Base-by-base conservation (phyloP, 2,113 vertebrate species). In the Origma solitaria region DNA sequence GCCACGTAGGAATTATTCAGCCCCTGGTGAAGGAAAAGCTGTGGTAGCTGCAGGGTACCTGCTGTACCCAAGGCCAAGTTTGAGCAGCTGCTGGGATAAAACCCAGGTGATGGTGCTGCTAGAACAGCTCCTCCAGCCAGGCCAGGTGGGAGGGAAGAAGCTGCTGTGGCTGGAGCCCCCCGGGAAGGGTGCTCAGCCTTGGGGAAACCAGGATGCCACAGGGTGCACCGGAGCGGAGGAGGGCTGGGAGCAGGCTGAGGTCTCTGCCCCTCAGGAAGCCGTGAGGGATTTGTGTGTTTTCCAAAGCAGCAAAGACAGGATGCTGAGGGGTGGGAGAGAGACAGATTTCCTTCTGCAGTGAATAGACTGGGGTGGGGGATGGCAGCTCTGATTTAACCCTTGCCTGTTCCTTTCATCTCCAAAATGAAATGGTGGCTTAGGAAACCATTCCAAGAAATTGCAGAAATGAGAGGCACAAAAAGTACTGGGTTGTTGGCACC, bases 321-420 rank as follows among this genome's bases (percentile, higher is more conserved):
- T 96, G 95, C 91, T 96, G 86, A 94, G 95, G 92, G 94, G 90
- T 94, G 92, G 91, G 95, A 96, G 96, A 96, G 49, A 83, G 60
- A 90, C 85, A 92, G 93, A 94, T 96, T 96, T 95, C 95, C 95
- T 96, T 93, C 95, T 96, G 88, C 82, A 94, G 51, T 88, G 94
- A 95, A 90, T 86, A 90, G 96, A 30, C 71, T 54, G 68, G n/a
- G 82, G 73, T 79, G 94, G 94, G 82, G 90, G 88, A 72, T 70
- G 84, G 71, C 1, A 0, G 69, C 82, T 92, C 76, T 0, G 7
- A 10, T 81, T 96, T 96, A 97, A 96, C 94, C 76, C 95, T 83
- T 96, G 71, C 79, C 68, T 83, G 64, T 54, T 86, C 68, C 40
- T 93, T 92, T 77, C 22, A 23, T 77, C 76, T 92, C 80, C 44